These are phyloP conservation scores for Nannobrachium achirus DNA, from an alignment of 2,113 vertebrate species.

Conservation along the genomic window DNA sequence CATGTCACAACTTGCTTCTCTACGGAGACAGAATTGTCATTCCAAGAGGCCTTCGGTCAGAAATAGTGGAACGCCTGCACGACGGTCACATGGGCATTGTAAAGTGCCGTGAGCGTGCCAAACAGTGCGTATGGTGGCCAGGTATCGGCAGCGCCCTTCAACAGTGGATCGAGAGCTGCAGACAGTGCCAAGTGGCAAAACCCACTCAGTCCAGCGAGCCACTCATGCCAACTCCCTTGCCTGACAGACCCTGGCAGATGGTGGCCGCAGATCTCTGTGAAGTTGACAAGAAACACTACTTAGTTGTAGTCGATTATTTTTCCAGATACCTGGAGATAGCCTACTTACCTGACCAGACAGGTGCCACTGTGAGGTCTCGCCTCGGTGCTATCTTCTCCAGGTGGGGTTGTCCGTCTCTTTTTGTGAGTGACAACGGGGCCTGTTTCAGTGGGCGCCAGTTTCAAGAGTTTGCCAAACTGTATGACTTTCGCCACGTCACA, in stretches of 20 bases:
- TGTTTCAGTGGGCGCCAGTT: conserved; percentile 2
- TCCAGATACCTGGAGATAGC: conserved; percentile 11
- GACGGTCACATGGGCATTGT: conserved; percentile 2
- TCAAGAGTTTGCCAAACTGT: conserved; percentile 4
- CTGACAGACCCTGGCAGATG: not conserved
- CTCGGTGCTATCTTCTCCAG: conserved; percentile 16
- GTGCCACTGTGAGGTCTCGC: no score
- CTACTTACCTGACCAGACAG: conserved; percentile 9
- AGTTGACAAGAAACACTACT: conserved; percentile 7
- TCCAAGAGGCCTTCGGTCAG: conserved; percentile 13
- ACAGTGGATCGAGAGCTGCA: not conserved
- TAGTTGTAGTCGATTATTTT: conserved; percentile 11
- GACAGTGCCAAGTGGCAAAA: not conserved
- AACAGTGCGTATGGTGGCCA: conserved; percentile 30
- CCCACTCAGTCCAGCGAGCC: conserved; percentile 14
- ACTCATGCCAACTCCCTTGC: not conserved
- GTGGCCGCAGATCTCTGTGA: conserved; percentile 17
- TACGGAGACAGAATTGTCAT: conserved; percentile 13
- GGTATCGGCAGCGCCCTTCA: conserved; percentile 3
- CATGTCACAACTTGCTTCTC: conserved; percentile 5
- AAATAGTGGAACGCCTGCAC: conserved; percentile 13
- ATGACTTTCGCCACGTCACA: not conserved
- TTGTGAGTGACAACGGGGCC: conserved; percentile 16
- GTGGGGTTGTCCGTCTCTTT: conserved; percentile 2
- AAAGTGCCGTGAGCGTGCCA: conserved; percentile 4